Evolutionary conservation across 2,113 vertebrate genomes (phyloP), one percentile per base, ranked within the genome.

Genomic region (Dipodomys spectabilis): DNA sequence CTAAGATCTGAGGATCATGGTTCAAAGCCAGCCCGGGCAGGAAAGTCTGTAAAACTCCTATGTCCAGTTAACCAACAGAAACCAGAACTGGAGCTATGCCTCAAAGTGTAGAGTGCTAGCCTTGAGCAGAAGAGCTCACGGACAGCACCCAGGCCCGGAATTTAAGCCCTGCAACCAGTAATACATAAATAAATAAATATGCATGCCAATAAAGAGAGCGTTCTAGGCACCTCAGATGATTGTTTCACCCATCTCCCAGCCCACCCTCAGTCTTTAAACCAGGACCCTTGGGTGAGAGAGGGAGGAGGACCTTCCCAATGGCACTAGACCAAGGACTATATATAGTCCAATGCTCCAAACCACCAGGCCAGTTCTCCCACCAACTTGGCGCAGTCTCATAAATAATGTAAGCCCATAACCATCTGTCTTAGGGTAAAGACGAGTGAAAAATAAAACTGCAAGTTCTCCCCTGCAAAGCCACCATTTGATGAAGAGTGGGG

Each of bases 321-420:
- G 49, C 82, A 60, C 69, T 49, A 71, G 60, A 62, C 82, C 92
- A 71, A 30, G 44, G 64, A 53, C 75, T n/a, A 69, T 77, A 82
- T 49, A 12, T 49, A 49, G 84, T 79, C 44, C 44, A 87, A 32
- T 7, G 30, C 60, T 87, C 60, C 49, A 77, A 82, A 74, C 73
- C 16, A 6, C 86, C 44, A 62, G 20, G 74, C 60, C 62, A 64
- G 62, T n/a, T 80, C 89, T 79, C 45, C 73, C 69, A 45, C 84
- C 60, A 25, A 27, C 72, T 18, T 35, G 19, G 25, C 65, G 65
- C 73, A 87, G 84, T 18, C 89, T 96, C 81, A 89, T 93, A 86
- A 94, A 95, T 92, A 93, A 96, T 87, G 89, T 27, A 96, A 84
- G 86, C 78, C 77, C 44, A 0, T 62, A 74, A 82, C 88, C 81